Conservation (phyloP, 2,797 vertebrate species). For the Hafferia zeledoni region DNA sequence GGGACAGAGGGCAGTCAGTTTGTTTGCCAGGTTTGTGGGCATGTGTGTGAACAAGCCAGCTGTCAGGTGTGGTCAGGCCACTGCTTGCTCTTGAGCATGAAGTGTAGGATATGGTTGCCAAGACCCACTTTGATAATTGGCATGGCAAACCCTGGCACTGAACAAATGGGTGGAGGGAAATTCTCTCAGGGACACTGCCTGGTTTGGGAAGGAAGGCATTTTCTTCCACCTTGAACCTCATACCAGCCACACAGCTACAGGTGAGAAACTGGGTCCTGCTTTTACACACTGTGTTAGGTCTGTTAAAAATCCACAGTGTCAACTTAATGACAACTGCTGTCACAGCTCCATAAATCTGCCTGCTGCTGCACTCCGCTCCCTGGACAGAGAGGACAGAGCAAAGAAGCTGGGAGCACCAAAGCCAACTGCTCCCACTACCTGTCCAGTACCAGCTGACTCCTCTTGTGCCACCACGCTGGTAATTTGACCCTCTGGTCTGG, state of each 20-base stretch:
- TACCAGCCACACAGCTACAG: not conserved
- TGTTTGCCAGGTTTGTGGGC: rapidly evolving
- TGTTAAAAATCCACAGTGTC: not conserved
- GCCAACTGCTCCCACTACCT: not conserved
- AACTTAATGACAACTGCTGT: not conserved
- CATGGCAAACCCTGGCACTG: not conserved
- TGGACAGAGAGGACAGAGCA: not conserved
- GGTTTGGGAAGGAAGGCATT: not conserved
- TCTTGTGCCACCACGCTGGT: rapidly evolving
- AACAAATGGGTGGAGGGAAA: not conserved
- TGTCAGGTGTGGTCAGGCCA: not conserved
- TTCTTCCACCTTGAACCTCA: not conserved
- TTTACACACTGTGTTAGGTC: not conserved
- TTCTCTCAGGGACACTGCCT: not conserved
- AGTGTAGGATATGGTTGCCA: not conserved
- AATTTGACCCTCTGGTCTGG: not conserved
- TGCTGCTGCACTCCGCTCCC: not conserved
- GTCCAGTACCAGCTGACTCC: not conserved
- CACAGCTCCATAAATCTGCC: not conserved
- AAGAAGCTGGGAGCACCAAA: not conserved
- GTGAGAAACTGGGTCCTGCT: not conserved
- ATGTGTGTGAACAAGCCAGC: not conserved
- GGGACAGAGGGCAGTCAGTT: rapidly evolving
- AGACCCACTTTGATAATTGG: not conserved
- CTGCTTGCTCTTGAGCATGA: not conserved